Conservation (phyloP, 2,113 vertebrate species). For the Muntiacus reevesi region DNA sequence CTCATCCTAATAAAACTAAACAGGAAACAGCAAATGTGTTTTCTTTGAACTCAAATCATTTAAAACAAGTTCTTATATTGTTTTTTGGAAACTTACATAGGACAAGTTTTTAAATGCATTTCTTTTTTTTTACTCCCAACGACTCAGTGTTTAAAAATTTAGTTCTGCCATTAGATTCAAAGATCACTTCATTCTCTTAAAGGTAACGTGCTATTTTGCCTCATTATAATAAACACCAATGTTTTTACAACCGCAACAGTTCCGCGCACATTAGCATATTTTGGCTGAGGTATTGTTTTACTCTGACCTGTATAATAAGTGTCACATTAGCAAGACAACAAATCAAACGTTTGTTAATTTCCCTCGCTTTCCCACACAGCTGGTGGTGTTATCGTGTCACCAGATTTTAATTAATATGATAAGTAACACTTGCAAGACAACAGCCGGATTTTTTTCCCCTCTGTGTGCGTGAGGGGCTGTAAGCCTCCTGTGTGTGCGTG, state of each 20-base stretch:
- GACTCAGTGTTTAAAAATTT: neutral
- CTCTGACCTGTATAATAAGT: conserved; percentile 98
- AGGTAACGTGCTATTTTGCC: conserved; percentile 84
- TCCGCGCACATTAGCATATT: conserved; percentile 93
- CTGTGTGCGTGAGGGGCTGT: conserved; percentile 76
- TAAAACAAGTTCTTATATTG: neutral
- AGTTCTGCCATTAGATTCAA: neutral
- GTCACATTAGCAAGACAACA: conserved; percentile 99
- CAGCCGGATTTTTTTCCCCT: conserved; percentile 84
- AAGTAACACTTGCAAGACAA: conserved; percentile 98
- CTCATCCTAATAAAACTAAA: conserved; percentile 45
- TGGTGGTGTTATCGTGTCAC: conserved; percentile 94
- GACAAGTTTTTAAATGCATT: neutral
- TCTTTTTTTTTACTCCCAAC: neutral
- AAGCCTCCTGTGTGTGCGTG: neutral
- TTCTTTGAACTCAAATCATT: conserved; percentile 41
- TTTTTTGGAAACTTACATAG: neutral
- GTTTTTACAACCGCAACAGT: conserved; percentile 89
- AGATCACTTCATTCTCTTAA: conserved; percentile 71
- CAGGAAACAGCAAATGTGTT: neutral
- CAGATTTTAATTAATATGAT: conserved; percentile 99
- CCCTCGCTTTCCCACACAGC: conserved; percentile 95
- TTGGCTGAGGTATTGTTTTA: conserved; percentile 93
- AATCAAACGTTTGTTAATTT: conserved; percentile 98
- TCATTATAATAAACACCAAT: conserved; percentile 83